These are phyloP conservation scores for Isurus oxyrinchus DNA, from an alignment of 2,113 vertebrate species.

Conservation along the genomic window DNA sequence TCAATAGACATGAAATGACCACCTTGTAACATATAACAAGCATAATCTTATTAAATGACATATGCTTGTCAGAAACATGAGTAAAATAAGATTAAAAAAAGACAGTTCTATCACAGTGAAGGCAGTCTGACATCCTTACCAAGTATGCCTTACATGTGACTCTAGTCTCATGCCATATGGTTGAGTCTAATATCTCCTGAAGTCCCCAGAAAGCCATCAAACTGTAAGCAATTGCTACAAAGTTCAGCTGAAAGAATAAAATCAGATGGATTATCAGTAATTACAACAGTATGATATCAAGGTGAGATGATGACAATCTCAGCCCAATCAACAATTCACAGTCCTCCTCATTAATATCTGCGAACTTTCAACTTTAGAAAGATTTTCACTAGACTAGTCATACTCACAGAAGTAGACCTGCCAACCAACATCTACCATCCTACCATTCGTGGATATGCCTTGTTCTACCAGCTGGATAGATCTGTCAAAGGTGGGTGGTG, in stretches of 20 bases:
- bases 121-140: background rate
- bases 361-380: background rate
- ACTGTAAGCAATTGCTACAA: background rate
- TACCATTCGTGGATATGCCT: too few species aligned
- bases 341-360: background rate
- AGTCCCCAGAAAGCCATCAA: background rate
- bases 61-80: too few species aligned
- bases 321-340: background rate
- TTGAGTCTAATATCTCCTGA: background rate
- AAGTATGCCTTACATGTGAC: too few species aligned
- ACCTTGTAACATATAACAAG: too few species aligned
- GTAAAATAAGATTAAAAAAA: too few species aligned
- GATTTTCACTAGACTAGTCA: background rate
- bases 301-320: background rate
- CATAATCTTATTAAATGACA: too few species aligned
- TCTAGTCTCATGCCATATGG: too few species aligned
- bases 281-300: background rate
- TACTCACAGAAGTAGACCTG: background rate
- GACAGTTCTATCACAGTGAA: too few species aligned
- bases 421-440: too few species aligned
- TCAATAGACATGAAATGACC: too few species aligned
- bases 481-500: too few species aligned
- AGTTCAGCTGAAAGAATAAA: background rate
- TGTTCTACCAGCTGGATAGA: too few species aligned
- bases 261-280: background rate